Percentiles rank a stretch among this genome's conserved stretches.
These are phyloP conservation scores for Anguilla rostrata DNA, from an alignment of 2,113 vertebrate genomes.

Conservation along the genomic window DNA sequence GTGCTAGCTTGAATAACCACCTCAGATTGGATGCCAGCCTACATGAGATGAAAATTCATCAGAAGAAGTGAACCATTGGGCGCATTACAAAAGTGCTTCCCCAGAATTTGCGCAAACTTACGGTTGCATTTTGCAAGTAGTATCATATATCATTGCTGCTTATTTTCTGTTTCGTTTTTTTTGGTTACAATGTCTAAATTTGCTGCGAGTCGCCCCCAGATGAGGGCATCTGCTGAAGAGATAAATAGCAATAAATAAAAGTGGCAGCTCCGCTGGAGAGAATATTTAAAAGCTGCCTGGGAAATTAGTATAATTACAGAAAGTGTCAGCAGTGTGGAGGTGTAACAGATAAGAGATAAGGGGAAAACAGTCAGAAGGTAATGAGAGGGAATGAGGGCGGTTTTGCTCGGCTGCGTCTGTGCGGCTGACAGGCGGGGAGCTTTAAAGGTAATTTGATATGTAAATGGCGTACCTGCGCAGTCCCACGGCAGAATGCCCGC, in stretches of 20 bases:
- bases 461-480: neutral
- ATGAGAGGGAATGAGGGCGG: neutral
- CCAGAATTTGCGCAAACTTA: no score
- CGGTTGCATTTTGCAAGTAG: neutral
- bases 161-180: neutral
- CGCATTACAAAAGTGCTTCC: no score
- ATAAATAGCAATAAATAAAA: conserved; percentile 5
- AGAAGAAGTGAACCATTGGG: no score
- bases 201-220: neutral
- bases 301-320: neutral
- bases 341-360: neutral
- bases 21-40: no score
- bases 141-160: neutral
- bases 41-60: no score
- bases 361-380: neutral
- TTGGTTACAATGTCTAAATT: neutral
- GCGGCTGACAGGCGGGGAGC: neutral
- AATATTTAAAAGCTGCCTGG: neutral
- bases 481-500: neutral
- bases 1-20: no score
- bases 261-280: neutral
- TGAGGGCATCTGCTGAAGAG: neutral
- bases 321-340: neutral
- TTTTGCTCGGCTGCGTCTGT: neutral
- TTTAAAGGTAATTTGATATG: neutral